phyloP scores from a whole-genome alignment of 2,797 vertebrate genomes.

The Schizopygopsis pylzovi region DNA sequence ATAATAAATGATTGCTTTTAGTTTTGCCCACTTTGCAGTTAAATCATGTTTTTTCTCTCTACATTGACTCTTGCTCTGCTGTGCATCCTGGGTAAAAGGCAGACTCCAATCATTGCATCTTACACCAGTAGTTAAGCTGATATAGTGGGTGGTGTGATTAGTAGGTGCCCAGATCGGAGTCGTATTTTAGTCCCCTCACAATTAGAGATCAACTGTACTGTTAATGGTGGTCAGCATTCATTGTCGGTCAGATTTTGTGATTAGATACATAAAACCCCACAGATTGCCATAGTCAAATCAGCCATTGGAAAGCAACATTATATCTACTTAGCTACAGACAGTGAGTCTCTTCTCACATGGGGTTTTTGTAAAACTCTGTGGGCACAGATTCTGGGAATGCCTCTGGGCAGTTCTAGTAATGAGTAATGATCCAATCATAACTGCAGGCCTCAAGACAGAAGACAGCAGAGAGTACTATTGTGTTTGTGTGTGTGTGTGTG shows the following conservation, averaged over 20 bases:
- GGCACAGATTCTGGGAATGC: slow-evolving; percentile 31
- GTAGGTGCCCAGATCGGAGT: background rate
- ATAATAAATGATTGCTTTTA: background rate
- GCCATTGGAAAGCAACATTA: background rate
- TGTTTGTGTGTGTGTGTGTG: background rate
- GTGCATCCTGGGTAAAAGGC: background rate
- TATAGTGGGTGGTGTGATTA: background rate
- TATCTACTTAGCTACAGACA: background rate
- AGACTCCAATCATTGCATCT: background rate
- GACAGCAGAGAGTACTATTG: slow-evolving; percentile 14
- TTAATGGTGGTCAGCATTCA: background rate
- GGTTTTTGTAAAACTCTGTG: slow-evolving; percentile 6
- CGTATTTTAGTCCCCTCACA: background rate
- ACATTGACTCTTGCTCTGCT: background rate
- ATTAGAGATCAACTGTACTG: background rate
- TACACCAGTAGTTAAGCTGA: background rate
- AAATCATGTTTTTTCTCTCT: background rate
- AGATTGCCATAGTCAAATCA: background rate
- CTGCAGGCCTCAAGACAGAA: slow-evolving; percentile 30
- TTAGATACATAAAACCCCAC: background rate
- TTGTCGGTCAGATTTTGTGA: background rate
- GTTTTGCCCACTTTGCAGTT: background rate
- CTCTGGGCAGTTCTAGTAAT: slow-evolving; percentile 12
- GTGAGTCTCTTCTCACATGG: background rate
- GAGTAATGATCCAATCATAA: slow-evolving; percentile 22